These are phyloP conservation scores for Scolanthus callimorphus DNA, from an alignment of 92 coral and sea anemone species.

Conservation along the genomic window DNA sequence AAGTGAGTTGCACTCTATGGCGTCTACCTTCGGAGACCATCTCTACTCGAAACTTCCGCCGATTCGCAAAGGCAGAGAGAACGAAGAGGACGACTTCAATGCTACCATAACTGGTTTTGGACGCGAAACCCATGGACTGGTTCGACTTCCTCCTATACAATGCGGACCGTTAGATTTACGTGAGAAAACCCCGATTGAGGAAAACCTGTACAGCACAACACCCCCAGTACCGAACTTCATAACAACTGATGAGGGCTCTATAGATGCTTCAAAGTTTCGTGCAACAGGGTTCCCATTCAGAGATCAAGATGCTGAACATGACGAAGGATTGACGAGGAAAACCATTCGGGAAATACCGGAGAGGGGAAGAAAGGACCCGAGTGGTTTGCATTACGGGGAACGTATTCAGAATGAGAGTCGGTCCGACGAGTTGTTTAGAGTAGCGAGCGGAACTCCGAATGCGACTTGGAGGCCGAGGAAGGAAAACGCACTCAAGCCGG, in stretches of 20 bases:
- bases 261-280: neutral
- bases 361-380: neutral
- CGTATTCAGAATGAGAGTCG: neutral
- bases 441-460: neutral
- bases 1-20: no score
- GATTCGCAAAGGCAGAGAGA: slow-evolving; percentile 41
- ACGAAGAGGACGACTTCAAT: slow-evolving; percentile 7
- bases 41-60: slow-evolving; percentile 73
- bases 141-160: slow-evolving; percentile 79
- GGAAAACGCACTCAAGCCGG: neutral
- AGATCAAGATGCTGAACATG: neutral
- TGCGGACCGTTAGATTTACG: slow-evolving; percentile 11
- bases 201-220: neutral
- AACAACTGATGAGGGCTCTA: neutral
- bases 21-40: slow-evolving; percentile 59
- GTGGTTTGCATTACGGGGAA: neutral
- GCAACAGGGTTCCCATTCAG: neutral
- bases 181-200: neutral
- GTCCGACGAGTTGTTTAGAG: neutral
- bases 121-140: slow-evolving; percentile 77
- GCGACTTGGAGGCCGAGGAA: neutral
- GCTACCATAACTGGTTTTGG: slow-evolving; percentile 22
- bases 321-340: neutral
- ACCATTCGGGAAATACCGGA: neutral
- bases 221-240: neutral